These are phyloP conservation scores for Molossus alvarezi DNA, from an alignment of 2,797 vertebrate genomes.

Conservation along the genomic window DNA sequence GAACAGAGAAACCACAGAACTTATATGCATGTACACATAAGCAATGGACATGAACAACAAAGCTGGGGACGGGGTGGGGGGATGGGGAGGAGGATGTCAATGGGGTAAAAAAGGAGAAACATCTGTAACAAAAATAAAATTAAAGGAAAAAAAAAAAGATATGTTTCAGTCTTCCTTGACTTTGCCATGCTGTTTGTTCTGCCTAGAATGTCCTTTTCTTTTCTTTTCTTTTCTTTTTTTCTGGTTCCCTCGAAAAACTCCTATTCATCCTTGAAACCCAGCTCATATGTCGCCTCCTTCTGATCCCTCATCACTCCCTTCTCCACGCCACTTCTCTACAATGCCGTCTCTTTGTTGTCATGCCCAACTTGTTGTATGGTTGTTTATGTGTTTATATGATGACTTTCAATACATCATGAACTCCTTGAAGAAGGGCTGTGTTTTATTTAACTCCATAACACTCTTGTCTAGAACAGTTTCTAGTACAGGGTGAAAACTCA, in stretches of 20 bases:
- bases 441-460: not conserved
- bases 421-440: not conserved
- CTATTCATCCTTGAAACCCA: not conserved
- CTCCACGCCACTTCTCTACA: not conserved
- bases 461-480: not conserved
- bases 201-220: not conserved
- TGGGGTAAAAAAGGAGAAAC: too few relatives aligned
- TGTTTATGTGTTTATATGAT: not conserved
- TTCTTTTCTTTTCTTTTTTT: not conserved
- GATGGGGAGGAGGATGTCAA: too few relatives aligned
- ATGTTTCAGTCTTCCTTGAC: not conserved
- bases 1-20: too few relatives aligned
- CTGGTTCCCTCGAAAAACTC: not conserved
- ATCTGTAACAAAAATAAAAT: too few relatives aligned
- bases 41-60: too few relatives aligned
- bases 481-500: not conserved
- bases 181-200: not conserved
- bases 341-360: not conserved
- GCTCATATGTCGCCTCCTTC: not conserved
- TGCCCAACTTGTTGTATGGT: not conserved
- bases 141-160: too few relatives aligned
- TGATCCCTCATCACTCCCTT: not conserved
- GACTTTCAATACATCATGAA: not conserved
- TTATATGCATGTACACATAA: too few relatives aligned
- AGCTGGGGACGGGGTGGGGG: too few relatives aligned